Conservation (phyloP, 2,113 vertebrate species). For the Rhinogobius similis region DNA sequence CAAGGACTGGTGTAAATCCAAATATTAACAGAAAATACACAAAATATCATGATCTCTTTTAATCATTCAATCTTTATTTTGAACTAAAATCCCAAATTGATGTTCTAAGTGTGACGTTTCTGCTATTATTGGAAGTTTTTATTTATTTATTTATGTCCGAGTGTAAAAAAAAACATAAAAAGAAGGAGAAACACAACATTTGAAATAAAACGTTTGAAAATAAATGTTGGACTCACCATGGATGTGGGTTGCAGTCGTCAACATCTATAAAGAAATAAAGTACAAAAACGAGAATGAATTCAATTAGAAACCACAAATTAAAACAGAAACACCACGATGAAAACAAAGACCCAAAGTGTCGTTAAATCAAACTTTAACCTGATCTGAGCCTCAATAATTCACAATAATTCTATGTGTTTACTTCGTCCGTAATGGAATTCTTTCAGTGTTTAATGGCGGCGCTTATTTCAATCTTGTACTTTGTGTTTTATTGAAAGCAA, state of each 20-base stretch:
- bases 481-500: not conserved
- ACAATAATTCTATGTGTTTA: not conserved
- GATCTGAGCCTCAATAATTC: not conserved
- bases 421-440: not conserved
- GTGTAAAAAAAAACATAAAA: no score
- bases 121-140: no score
- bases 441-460: no score
- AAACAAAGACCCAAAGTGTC: not conserved
- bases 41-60: no score
- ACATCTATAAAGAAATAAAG: slow-evolving; percentile 78
- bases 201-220: no score
- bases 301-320: not conserved
- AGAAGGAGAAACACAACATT: no score
- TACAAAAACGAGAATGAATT: not conserved
- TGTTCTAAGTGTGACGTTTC: no score
- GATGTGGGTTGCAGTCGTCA: slow-evolving; percentile 93
- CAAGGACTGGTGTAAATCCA: no score
- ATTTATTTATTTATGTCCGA: no score
- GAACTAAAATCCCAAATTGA: no score
- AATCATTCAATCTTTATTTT: no score
- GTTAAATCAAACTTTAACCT: not conserved
- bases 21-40: no score
- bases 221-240: slow-evolving; percentile 83
- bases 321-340: not conserved
- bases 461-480: not conserved